Evolutionary conservation across 2,113 vertebrate species (phyloP).

Genomic region (Penelope pileata): DNA sequence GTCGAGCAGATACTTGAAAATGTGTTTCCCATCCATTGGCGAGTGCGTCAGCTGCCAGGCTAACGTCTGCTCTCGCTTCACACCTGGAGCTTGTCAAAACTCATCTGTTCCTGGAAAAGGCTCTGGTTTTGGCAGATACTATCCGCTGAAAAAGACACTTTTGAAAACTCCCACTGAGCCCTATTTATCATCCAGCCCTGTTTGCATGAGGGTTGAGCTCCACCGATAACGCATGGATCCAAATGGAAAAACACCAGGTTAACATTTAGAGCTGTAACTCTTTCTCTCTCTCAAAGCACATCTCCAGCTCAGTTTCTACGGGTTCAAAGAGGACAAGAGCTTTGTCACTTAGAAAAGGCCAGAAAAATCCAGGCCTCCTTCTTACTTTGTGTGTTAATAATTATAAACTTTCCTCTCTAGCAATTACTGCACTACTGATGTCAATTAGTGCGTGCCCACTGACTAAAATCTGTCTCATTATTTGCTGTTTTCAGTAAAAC

Average conservation of each 20-base stretch:
- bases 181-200: not conserved
- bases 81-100: constrained; percentile 25
- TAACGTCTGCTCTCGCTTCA: not conserved
- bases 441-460: not conserved
- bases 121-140: constrained; percentile 14
- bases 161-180: not conserved
- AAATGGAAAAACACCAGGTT: not conserved
- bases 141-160: not conserved
- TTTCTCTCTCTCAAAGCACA: not conserved
- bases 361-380: not conserved
- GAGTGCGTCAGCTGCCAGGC: not conserved
- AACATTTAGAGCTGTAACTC: not conserved
- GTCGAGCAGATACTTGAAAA: not conserved
- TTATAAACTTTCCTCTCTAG: not conserved
- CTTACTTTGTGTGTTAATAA: not conserved
- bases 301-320: not conserved
- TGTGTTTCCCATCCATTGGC: not conserved
- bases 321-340: not conserved
- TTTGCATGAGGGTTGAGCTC: not conserved
- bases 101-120: not conserved
- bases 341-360: not conserved
- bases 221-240: not conserved
- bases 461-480: not conserved
- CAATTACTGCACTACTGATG: not conserved
- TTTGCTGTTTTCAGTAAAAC: not conserved